A percentile compares a stretch with the other conserved stretches of the same genome.
Evolutionary conservation across 2,797 vertebrate species (phyloP).

Genomic region (Platyrinchus mystaceus): DNA sequence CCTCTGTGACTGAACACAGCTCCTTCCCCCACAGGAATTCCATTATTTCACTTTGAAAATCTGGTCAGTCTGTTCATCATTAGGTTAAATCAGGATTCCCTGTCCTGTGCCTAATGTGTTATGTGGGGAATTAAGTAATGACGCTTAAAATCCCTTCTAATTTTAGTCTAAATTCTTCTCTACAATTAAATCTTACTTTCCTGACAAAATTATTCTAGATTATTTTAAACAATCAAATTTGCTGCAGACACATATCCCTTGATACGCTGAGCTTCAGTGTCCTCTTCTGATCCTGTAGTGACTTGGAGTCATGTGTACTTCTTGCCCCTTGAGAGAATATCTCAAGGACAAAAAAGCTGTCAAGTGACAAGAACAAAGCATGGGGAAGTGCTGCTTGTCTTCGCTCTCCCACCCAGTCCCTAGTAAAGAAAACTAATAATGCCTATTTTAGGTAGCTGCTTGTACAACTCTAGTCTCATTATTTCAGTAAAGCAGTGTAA

Average conservation of each 20-base stretch:
- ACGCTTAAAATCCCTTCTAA: conserved; percentile 31
- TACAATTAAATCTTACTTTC: conserved; percentile 17
- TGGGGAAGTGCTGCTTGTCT: background rate
- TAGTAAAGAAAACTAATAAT: conserved; percentile 40
- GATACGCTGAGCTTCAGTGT: background rate
- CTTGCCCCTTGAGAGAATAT: background rate
- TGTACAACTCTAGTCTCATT: conserved; percentile 23
- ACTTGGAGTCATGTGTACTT: background rate
- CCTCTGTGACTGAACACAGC: background rate
- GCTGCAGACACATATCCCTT: background rate
- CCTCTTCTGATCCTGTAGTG: background rate
- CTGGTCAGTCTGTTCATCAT: conserved; percentile 35
- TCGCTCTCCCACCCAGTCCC: background rate
- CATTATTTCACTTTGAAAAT: conserved; percentile 42
- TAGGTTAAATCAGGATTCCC: conserved; percentile 52
- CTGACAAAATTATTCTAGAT: conserved; percentile 31
- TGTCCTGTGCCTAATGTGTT: conserved; percentile 17
- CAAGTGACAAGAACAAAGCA: conserved; percentile 13
- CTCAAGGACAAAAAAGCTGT: conserved; percentile 51
- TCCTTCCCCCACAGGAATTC: background rate
- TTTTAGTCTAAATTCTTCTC: conserved; percentile 47
- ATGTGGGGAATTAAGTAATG: conserved; percentile 27
- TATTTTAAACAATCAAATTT: conserved; percentile 52
- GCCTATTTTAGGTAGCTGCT: conserved; percentile 34
- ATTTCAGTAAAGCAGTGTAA: conserved; percentile 27